Evolutionary conservation across 1,140 invertebrate species (phyloP).

Genomic region (Cheumatopsyche charites): DNA sequence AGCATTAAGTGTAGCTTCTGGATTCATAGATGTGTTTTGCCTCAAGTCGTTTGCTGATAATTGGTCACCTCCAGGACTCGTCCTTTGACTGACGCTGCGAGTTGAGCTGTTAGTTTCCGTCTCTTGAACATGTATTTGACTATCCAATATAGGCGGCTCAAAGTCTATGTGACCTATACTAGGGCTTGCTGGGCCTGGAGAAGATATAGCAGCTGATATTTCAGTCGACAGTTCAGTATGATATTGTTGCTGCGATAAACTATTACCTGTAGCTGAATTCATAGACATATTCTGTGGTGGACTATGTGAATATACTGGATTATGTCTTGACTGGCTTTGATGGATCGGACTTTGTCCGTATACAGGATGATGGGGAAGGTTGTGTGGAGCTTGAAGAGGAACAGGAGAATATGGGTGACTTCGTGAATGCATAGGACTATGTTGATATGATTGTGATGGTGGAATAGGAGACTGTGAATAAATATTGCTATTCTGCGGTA

Average conservation of each 20-base stretch:
- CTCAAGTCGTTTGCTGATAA: conserved; percentile 36
- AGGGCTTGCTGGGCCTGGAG: conserved; percentile 69
- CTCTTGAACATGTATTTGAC: conserved; percentile 44
- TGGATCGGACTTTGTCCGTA: conserved; percentile 46
- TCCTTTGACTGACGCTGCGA: conserved; percentile 46
- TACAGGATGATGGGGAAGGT: conserved; percentile 37
- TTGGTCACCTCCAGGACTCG: conserved; percentile 50
- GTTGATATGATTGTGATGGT: conserved; percentile 41
- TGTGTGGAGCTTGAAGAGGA: conserved; percentile 20
- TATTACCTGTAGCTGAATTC: conserved; percentile 11
- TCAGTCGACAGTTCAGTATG: conserved; percentile 78
- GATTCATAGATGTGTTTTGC: conserved; percentile 24
- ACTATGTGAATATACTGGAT: conserved; percentile 35
- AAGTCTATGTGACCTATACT: conserved; percentile 77
- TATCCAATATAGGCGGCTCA: conserved; percentile 67
- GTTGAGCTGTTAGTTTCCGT: conserved; percentile 43
- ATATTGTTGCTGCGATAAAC: conserved; percentile 63
- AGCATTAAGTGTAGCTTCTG: conserved; percentile 37
- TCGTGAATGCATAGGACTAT: conserved; percentile 32
- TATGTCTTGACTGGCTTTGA: conserved; percentile 31
- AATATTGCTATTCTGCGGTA: conserved; percentile 49
- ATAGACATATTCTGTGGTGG: conserved; percentile 45
- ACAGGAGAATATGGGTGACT: conserved; percentile 40
- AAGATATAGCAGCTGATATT: conserved; percentile 78
- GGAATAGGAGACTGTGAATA: conserved; percentile 44